These are phyloP conservation scores for Madoqua kirkii DNA, from an alignment of 2,113 vertebrate species.

Conservation along the genomic window DNA sequence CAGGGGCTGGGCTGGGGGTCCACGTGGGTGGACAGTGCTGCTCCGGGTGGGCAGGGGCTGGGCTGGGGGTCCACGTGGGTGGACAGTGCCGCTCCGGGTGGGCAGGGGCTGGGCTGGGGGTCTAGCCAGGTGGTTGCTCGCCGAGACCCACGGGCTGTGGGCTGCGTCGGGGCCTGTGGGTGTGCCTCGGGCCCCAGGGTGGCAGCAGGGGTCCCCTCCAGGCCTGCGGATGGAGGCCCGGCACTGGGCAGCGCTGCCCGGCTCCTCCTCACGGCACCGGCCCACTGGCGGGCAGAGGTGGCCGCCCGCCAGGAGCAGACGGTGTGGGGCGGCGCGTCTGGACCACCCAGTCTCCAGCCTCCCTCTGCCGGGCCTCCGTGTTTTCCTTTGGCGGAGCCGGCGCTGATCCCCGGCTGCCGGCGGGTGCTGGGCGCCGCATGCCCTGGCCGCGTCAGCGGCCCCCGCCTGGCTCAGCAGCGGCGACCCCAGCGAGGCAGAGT, in stretches of 20 bases:
- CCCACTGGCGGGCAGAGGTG: neutral
- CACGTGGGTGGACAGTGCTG: neutral
- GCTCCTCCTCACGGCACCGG: neutral
- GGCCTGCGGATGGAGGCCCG: neutral
- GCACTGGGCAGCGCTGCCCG: neutral
- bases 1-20: too few relatives aligned
- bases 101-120: neutral
- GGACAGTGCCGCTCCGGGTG: neutral
- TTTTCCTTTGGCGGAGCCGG: neutral
- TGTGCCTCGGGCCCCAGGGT: neutral
- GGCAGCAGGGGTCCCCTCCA: neutral
- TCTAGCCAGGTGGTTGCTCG: neutral
- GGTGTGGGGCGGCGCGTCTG: fast-evolving
- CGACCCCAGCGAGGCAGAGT: neutral
- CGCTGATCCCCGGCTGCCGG: fast-evolving
- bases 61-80: too few relatives aligned
- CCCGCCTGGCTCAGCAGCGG: fast-evolving
- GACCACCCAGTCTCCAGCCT: neutral
- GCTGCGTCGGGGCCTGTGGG: neutral
- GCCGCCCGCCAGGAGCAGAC: neutral
- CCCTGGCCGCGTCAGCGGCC: neutral
- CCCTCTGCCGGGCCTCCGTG: neutral
- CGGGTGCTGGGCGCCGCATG: neutral
- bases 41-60: fast-evolving
- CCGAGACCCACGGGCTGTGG: neutral